These are phyloP conservation scores for Carpatolechia fugitivella DNA, from an alignment of 2,888 invertebrate species.

Conservation along the genomic window DNA sequence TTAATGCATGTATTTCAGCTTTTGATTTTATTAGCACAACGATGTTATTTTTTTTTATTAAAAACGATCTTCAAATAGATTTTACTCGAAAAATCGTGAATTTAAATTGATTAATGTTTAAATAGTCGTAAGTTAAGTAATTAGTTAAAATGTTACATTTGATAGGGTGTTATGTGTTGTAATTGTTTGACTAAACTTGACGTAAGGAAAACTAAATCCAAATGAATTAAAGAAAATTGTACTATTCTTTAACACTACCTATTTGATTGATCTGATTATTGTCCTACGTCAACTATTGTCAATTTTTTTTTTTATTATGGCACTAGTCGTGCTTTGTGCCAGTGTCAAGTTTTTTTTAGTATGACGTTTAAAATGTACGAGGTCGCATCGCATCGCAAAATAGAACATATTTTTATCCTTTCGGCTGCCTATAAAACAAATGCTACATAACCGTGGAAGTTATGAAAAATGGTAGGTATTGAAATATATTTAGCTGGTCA, in stretches of 20 bases:
- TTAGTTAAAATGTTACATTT: neutral
- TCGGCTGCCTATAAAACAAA: neutral
- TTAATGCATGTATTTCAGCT: neutral
- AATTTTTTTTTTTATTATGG: too few relatives aligned
- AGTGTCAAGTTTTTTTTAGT: too few relatives aligned
- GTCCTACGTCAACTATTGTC: neutral
- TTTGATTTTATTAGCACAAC: slow-evolving; percentile 1
- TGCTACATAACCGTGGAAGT: too few relatives aligned
- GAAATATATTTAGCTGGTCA: too few relatives aligned
- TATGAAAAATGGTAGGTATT: too few relatives aligned
- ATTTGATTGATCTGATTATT: neutral
- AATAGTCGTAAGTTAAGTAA: neutral
- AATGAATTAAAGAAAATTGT: too few relatives aligned
- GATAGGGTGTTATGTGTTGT: neutral
- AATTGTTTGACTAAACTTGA: neutral
- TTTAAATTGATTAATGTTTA: too few relatives aligned
- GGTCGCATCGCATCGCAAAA: neutral
- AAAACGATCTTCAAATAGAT: neutral
- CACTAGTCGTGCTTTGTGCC: too few relatives aligned
- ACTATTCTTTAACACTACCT: too few relatives aligned
- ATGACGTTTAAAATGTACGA: neutral
- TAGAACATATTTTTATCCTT: neutral
- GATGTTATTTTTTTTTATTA: neutral
- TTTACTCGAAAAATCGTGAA: too few relatives aligned
- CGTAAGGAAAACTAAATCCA: neutral